Conservation (phyloP, 30 jellyfish, hydroid and myxozoan species). For the Pseudorhiza aurosa region DNA sequence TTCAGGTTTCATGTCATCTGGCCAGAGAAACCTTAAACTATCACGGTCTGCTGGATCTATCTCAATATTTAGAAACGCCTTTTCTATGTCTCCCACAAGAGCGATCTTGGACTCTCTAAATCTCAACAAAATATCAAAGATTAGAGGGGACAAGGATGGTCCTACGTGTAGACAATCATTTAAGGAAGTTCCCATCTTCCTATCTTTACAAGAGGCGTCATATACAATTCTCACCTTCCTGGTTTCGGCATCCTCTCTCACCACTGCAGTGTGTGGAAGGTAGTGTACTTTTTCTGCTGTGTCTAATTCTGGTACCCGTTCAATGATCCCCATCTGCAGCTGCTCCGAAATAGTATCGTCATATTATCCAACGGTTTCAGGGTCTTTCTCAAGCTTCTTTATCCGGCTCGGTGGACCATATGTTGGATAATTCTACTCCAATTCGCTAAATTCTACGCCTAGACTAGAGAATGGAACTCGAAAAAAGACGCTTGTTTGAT, state of each 20-base stretch:
- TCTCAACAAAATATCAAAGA: conserved; percentile 44
- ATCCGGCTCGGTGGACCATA: no score
- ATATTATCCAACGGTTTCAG: no score
- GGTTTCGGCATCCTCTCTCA: conserved; percentile 43
- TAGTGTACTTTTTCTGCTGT: not conserved
- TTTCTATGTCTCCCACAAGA: no score
- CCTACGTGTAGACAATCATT: conserved; percentile 71
- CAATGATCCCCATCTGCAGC: conserved; percentile 37
- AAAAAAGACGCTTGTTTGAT: no score
- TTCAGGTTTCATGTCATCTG: conserved; percentile 17
- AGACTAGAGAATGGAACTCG: no score
- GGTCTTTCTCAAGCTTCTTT: no score
- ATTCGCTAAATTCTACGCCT: no score
- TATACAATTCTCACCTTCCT: conserved; percentile 48
- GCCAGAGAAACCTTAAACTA: conserved; percentile 52
- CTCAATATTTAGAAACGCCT: conserved; percentile 36
- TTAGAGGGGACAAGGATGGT: conserved; percentile 24
- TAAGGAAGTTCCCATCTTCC: conserved; percentile 13
- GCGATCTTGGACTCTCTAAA: not conserved
- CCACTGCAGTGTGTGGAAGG: conserved; percentile 49
- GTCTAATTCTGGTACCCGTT: conserved; percentile 33
- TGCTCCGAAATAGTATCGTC: conserved; percentile 31
- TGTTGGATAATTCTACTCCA: no score
- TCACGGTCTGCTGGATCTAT: conserved; percentile 51
- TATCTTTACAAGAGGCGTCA: conserved; percentile 46